These are phyloP conservation scores for Tetramorium alpestre DNA, from an alignment of 1,140 invertebrate genomes.

Conservation along the genomic window DNA sequence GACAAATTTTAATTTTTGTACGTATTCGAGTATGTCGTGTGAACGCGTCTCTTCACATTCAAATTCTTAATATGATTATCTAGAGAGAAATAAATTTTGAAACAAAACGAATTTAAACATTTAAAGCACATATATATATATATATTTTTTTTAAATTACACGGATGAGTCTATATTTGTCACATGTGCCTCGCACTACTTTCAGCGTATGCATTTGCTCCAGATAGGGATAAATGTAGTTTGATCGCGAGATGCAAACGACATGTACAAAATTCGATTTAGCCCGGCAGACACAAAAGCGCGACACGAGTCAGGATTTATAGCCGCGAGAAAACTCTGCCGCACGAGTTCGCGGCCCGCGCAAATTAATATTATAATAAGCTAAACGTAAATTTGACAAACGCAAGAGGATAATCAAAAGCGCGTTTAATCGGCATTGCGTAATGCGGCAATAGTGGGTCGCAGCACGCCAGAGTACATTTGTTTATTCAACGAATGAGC, in stretches of 20 bases:
- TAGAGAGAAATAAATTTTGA: neutral
- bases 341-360: neutral
- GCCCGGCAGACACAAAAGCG: conserved; percentile 55
- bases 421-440: conserved; percentile 63
- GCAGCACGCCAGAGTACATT: conserved; percentile 25
- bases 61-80: neutral
- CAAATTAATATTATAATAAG: conserved; percentile 74
- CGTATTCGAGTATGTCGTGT: neutral
- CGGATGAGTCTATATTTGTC: neutral
- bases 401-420: conserved; percentile 59
- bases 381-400: conserved; percentile 70
- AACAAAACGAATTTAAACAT: neutral
- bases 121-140: too few relatives aligned
- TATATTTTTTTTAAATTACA: neutral
- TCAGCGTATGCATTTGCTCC: neutral
- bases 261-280: conserved; percentile 65
- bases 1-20: neutral
- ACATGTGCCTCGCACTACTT: neutral
- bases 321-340: neutral
- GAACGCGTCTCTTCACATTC: neutral
- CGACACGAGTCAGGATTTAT: conserved; percentile 61
- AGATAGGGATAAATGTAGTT: conserved; percentile 50
- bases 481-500: conserved; percentile 59
- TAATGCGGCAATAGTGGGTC: conserved; percentile 58
- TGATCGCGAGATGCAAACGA: conserved; percentile 47